Conservation (phyloP, 2,888 invertebrate species). For the Ctenicera cuprea region DNA sequence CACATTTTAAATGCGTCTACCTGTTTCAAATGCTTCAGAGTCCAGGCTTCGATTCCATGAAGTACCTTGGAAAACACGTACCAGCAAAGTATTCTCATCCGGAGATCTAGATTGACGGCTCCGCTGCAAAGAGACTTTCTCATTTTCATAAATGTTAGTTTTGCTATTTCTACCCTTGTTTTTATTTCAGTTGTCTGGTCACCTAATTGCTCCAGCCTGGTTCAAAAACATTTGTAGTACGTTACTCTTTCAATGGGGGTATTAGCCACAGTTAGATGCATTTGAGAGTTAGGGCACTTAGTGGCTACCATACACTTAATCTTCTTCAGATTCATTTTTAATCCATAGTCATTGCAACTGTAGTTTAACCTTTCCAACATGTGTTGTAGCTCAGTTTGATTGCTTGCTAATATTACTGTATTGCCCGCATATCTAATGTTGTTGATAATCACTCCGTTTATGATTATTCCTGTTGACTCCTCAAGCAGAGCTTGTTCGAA, state of each 20-base stretch:
- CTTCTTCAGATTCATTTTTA: no score
- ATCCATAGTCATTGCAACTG: no score
- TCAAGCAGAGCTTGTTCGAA: constrained; percentile 17
- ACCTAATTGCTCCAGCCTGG: not conserved
- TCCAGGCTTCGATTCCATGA: constrained; percentile 1
- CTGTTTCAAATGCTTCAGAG: not conserved
- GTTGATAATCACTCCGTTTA: constrained; percentile 22
- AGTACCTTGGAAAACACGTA: no score
- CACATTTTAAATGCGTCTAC: not conserved
- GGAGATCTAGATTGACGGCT: not conserved
- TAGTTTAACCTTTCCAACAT: no score
- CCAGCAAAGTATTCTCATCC: not conserved
- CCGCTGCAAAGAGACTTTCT: not conserved
- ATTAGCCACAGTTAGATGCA: not conserved
- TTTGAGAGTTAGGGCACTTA: not conserved
- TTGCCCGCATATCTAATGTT: constrained; percentile 35
- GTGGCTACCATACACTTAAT: not conserved
- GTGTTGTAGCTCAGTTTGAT: no score
- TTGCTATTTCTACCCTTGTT: constrained; percentile 3
- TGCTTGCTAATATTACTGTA: no score
- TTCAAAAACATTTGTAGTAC: not conserved
- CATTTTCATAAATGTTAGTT: not conserved
- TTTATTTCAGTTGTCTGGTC: not conserved
- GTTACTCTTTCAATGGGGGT: no score
- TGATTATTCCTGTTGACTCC: no score